Evolutionary conservation across 2,797 vertebrate genomes (phyloP), one percentile per base, ranked within the genome.

Genomic region (Manis crassicaudata): DNA sequence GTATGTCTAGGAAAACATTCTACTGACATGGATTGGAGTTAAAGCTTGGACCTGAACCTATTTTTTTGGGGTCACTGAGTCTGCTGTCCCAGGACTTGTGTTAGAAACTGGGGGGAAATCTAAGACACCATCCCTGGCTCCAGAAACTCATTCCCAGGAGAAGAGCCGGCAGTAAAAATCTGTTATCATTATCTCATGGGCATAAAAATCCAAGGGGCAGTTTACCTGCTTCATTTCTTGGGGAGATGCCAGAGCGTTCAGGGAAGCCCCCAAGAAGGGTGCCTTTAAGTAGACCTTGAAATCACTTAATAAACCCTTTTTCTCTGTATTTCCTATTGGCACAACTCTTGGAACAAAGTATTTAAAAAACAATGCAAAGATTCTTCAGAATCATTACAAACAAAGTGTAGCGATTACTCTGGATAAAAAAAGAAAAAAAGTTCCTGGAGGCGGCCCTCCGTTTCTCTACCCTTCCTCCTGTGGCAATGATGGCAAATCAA

Each of bases 1-100:
- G 0, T 0, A 35, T 43, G 96, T 54, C 70, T 32, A 80, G 93
- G 92, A 97, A 97, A 97, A 88, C 72, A 92, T 95, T 97, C 96
- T 83, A 91, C 21, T 62, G 92, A 29, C 72, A 79, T 50, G 95
- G 95, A 73, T 75, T 73, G 54, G 60, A 29, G 54, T 58, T 94
- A 88, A 56, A 46, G 73, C 63, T 62, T 27, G 29, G n/a, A 32
- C 1, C 0, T 3, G 17, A 76, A 32, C 3, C 35, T 20, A 6
- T 18, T 50, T 79, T 79, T 83, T 60, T 81, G 54, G 11, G 76
- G 40, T 13, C 5, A 2, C 63, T 20, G 20, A 9, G 32, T 21
- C 46, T 50, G 18, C 3, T 35, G 21, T 6, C 4, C 23, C 17
- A 23, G 62, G 67, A 0, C 50, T 23, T 11, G 11, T 14, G 29